Evolutionary conservation across 1,140 invertebrate genomes (phyloP), one percentile per base, ranked within the genome.

Genomic region (Drusus annulatus): DNA sequence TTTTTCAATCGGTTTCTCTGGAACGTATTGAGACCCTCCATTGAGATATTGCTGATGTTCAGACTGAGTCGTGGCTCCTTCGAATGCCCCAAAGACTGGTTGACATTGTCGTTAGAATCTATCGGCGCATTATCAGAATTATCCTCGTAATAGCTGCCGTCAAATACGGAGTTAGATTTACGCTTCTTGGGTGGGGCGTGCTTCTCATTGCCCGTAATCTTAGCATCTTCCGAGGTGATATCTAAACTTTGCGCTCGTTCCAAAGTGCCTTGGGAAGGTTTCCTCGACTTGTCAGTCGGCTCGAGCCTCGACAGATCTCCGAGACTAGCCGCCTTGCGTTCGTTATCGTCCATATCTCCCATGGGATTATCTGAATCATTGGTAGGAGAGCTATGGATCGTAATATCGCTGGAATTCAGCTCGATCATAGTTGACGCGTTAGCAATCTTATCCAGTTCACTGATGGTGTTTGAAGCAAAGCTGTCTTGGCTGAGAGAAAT

Each of bases 201-300:
- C 50, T 87, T 87, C 87, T 91, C 88, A 68, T 84, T 85, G 87
- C 90, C 88, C 85, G 92, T 91, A 8, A 87, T 87, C 82, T 89
- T 88, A 13, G 83, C 84, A 81, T 90, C 89, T 78, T 90, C 89
- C 54, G 94, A 93, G 16, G 93, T 93, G 85, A 96, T 93, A 80
- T 96, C 95, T 13, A 96, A 86, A 82, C 95, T 96, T 84, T 96
- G 94, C 0, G 95, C 95, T 80, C 95, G 90, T 87, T 96, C 95
- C 21, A 96, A 86, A 23, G 92, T 94, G 45, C 91, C 89, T 21
- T 87, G 89, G 36, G 87, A 85, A 23, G 86, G 87, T 28, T 83
- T 84, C 78, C 87, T 89, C 15, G 17, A 68, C 84, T 92, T 93
- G 16, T 87, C 82, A 79, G 87, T 89, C 3, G 91, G 88, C 81